These are phyloP conservation scores for Xiphias gladius DNA, from an alignment of 2,113 vertebrate species.

Conservation along the genomic window DNA sequence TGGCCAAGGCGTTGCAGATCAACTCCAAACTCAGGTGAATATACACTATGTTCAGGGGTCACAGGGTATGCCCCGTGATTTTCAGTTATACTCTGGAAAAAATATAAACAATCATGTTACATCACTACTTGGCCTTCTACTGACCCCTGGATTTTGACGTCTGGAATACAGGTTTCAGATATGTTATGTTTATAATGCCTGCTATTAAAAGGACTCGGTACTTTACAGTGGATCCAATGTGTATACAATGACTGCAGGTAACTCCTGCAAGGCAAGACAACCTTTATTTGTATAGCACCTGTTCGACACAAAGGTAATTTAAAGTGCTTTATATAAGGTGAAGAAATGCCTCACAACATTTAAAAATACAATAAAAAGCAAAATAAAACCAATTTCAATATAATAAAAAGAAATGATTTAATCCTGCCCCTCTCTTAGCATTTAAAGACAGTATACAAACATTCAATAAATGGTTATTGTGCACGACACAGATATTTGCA, in stretches of 20 bases:
- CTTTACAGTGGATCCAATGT: neutral
- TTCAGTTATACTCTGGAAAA: neutral
- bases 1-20: constrained; percentile 97
- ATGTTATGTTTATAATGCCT: neutral
- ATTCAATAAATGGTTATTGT: too few species aligned
- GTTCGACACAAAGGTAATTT: too few species aligned
- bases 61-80: neutral
- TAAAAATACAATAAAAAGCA: too few species aligned
- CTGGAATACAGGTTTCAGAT: neutral
- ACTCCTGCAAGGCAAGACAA: too few species aligned
- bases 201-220: neutral
- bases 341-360: too few species aligned
- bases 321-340: too few species aligned
- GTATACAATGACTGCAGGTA: neutral
- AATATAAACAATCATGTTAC: too few species aligned
- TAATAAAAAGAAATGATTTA: neutral
- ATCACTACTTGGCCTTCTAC: neutral
- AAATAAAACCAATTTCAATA: neutral
- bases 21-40: constrained; percentile 96
- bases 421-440: neutral
- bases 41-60: neutral
- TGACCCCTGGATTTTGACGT: neutral
- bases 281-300: too few species aligned
- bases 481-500: neutral
- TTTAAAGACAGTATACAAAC: neutral